Evolutionary conservation across 2,888 invertebrate species (phyloP).

Genomic region (Drepana falcataria): DNA sequence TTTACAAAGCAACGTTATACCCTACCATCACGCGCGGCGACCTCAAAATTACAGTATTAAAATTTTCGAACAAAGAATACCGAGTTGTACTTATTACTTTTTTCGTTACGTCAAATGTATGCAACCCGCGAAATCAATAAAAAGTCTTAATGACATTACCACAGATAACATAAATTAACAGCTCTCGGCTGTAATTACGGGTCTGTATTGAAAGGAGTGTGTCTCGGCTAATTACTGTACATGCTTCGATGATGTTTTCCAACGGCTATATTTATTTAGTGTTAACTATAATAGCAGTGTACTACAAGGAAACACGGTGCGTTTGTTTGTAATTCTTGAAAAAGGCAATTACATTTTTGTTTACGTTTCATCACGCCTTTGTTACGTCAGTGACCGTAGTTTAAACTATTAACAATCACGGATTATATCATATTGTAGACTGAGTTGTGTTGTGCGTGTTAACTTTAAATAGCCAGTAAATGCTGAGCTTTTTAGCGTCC

Average conservation of each 20-base stretch:
- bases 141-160: slow-evolving; percentile 48
- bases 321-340: background rate
- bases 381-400: slow-evolving; percentile 59
- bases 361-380: slow-evolving; percentile 60
- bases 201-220: slow-evolving; percentile 39
- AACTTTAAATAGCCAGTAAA: slow-evolving; percentile 19
- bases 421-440: slow-evolving; percentile 61
- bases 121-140: slow-evolving; percentile 45
- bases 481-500: slow-evolving; percentile 9
- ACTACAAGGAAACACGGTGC: background rate
- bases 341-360: slow-evolving; percentile 51
- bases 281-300: background rate
- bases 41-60: slow-evolving; percentile 59
- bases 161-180: slow-evolving; percentile 54
- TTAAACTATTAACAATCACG: slow-evolving; percentile 59
- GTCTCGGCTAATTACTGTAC: slow-evolving; percentile 35
- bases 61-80: slow-evolving; percentile 42
- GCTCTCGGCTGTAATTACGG: slow-evolving; percentile 51
- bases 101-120: slow-evolving; percentile 11
- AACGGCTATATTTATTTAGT: slow-evolving; percentile 12
- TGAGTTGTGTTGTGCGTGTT: slow-evolving; percentile 29
- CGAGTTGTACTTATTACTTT: slow-evolving; percentile 36
- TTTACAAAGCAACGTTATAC: slow-evolving; percentile 46
- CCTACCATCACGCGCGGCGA: slow-evolving; percentile 44
- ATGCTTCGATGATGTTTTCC: slow-evolving; percentile 21